These are phyloP conservation scores for Drepana falcataria DNA, from an alignment of 2,888 invertebrate genomes.

Conservation along the genomic window DNA sequence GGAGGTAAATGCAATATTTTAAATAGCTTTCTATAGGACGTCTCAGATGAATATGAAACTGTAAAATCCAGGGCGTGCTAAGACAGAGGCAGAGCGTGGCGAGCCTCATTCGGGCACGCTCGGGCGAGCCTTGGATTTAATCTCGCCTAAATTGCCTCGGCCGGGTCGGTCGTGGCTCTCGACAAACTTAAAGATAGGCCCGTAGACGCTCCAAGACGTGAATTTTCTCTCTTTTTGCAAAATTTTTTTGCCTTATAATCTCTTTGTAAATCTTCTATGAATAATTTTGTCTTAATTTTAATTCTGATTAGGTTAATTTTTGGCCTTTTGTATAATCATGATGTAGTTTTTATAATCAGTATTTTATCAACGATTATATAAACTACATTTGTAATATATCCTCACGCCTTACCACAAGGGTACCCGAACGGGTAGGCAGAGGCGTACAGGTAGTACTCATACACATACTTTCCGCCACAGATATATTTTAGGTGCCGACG, in stretches of 20 bases:
- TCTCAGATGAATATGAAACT: not conserved
- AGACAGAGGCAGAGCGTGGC: slow-evolving; percentile 1
- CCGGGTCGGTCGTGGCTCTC: slow-evolving; percentile 30
- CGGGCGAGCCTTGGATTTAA: slow-evolving; percentile 41
- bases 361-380: too few relatives aligned
- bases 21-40: too few relatives aligned
- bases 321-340: too few relatives aligned
- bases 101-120: slow-evolving; percentile 27
- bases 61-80: not conserved
- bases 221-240: slow-evolving; percentile 33
- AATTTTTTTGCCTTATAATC: slow-evolving; percentile 29
- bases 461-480: too few relatives aligned
- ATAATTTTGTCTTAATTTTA: not conserved
- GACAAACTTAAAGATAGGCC: slow-evolving; percentile 31
- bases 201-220: slow-evolving; percentile 31
- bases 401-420: too few relatives aligned
- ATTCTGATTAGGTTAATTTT: not conserved
- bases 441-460: too few relatives aligned
- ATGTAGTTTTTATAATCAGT: too few relatives aligned
- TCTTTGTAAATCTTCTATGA: slow-evolving; percentile 16
- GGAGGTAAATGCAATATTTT: too few relatives aligned
- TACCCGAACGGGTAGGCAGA: too few relatives aligned
- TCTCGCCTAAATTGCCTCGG: slow-evolving; percentile 45
- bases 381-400: too few relatives aligned
- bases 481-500: too few relatives aligned